A percentile compares a stretch with the other conserved stretches of the same genome.
Evolutionary conservation across 2,113 vertebrate species (phyloP).

Genomic region (Empidonax traillii): DNA sequence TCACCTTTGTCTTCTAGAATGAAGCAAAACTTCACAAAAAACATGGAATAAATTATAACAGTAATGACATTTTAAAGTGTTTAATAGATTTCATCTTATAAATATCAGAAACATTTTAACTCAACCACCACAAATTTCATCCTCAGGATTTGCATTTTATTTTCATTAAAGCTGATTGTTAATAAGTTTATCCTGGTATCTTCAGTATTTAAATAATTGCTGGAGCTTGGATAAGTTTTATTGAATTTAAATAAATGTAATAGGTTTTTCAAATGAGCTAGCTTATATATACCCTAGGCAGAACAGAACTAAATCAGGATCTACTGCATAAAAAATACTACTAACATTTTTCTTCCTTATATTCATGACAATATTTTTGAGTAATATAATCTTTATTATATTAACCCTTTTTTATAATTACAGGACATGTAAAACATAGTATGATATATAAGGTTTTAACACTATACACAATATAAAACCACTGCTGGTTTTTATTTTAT

Average conservation of each 20-base stretch:
- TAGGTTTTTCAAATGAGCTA: neutral
- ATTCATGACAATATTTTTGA: neutral
- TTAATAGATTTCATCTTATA: neutral
- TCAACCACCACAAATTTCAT: neutral
- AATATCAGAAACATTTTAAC: neutral
- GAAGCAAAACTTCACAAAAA: neutral
- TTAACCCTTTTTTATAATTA: neutral
- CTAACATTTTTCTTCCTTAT: neutral
- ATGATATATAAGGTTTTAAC: neutral
- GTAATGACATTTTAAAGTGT: neutral
- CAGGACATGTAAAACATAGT: neutral
- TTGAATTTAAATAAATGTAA: neutral
- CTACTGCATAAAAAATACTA: neutral
- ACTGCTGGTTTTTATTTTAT: neutral
- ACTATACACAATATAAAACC: neutral
- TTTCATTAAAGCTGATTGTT: neutral
- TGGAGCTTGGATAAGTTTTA: neutral
- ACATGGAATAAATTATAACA: neutral
- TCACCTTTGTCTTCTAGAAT: neutral
- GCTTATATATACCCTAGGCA: neutral
- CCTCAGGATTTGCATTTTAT: neutral
- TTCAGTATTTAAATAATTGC: neutral
- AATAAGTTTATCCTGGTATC: neutral
- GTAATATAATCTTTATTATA: neutral
- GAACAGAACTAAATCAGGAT: neutral